Conservation (phyloP, 2,113 vertebrate genomes). For the Ptilonorhynchus violaceus region DNA sequence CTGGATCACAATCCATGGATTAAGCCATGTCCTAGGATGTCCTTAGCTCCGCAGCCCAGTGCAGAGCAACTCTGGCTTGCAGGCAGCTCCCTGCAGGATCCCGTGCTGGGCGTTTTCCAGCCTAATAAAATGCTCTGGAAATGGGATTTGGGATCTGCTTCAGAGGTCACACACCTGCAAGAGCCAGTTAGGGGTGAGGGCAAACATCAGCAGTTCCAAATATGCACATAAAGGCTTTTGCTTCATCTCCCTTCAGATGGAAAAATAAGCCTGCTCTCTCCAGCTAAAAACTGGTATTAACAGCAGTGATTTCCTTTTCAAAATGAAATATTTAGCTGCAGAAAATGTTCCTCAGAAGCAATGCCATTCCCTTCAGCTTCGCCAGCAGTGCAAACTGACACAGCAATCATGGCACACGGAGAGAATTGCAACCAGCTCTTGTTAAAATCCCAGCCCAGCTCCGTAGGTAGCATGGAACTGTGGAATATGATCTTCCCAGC, state of each 20-base stretch:
- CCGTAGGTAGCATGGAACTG: background rate
- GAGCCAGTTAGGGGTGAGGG: background rate
- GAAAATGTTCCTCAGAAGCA: background rate
- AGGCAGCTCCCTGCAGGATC: background rate
- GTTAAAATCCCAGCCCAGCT: background rate
- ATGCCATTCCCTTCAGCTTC: background rate
- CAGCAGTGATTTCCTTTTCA: background rate
- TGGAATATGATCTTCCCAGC: background rate
- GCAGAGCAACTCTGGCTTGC: background rate
- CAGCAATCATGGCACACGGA: background rate
- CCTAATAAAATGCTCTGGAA: background rate
- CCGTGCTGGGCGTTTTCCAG: background rate
- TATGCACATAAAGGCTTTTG: background rate
- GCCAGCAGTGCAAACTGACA: background rate
- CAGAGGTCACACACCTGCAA: background rate
- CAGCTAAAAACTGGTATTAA: background rate
- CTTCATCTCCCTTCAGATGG: background rate
- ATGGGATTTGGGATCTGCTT: background rate
- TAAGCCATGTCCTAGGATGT: background rate
- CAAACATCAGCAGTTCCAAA: background rate
- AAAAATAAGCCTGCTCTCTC: background rate
- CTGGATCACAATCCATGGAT: background rate
- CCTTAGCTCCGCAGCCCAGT: background rate
- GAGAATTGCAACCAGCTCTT: background rate
- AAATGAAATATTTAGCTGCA: background rate